Percentiles rank a stretch among this genome's conserved stretches.
Conservation (phyloP, 2,797 vertebrate species). For the Pangasius larnaudii region DNA sequence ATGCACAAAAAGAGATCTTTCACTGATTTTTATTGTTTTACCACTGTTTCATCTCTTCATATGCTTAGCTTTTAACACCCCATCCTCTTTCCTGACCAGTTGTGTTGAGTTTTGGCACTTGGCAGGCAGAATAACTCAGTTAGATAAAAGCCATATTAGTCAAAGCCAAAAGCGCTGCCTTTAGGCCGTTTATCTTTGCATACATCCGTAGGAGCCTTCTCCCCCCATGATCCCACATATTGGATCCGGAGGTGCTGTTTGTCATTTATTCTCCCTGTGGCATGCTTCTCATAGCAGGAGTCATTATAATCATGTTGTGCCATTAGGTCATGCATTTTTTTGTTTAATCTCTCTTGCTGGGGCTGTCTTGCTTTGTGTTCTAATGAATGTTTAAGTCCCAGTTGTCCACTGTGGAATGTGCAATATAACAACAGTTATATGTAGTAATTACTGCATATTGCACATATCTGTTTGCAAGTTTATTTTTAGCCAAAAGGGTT, state of each 20-base stretch:
- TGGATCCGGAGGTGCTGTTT: neutral
- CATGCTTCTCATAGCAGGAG: neutral
- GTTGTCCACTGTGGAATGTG: constrained; percentile 1
- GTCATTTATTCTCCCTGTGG: constrained; percentile 22
- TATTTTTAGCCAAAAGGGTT: neutral
- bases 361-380: neutral
- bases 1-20: constrained; percentile 18
- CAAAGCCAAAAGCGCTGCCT: neutral
- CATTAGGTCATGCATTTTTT: neutral
- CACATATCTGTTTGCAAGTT: neutral
- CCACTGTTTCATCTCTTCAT: neutral
- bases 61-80: neutral
- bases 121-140: neutral
- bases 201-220: neutral
- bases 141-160: constrained; percentile 1
- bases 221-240: neutral
- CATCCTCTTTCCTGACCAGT: neutral
- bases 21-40: too few relatives aligned
- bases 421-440: neutral
- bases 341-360: neutral
- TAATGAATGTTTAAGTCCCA: neutral
- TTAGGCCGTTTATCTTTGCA: neutral
- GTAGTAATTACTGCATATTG: neutral
- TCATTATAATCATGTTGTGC: constrained; percentile 1
- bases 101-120: neutral